phyloP scores from a whole-genome alignment of 2,113 vertebrate species.

The Zapornia atra region DNA sequence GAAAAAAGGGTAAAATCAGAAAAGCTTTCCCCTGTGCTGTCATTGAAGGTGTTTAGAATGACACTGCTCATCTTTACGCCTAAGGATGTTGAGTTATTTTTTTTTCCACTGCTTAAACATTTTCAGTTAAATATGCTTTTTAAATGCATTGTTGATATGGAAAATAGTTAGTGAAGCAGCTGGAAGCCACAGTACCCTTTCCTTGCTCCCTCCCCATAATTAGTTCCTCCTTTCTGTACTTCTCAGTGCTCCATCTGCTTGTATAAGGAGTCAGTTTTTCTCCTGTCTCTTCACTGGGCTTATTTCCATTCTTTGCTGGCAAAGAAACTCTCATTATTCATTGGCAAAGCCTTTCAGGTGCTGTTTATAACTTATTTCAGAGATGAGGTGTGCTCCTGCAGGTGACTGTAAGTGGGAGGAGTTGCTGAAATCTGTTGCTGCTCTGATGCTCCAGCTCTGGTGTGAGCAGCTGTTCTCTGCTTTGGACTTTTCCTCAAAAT shows the following conservation, averaged over 20 bases:
- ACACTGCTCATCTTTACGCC: not conserved
- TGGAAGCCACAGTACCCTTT: not conserved
- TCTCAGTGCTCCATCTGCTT: not conserved
- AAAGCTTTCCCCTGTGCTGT: not conserved
- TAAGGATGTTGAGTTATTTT: not conserved
- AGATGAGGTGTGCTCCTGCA: not conserved
- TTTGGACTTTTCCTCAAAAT: not conserved
- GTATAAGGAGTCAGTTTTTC: not conserved
- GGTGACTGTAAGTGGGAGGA: not conserved
- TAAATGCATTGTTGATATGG: not conserved
- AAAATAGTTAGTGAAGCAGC: not conserved
- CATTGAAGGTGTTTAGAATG: not conserved
- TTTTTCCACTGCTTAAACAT: not conserved
- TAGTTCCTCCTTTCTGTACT: not conserved
- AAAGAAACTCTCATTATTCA: not conserved
- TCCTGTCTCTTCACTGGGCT: not conserved
- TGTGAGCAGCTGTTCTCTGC: not conserved
- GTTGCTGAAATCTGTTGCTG: not conserved
- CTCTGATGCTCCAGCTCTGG: not conserved
- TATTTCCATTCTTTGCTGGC: not conserved
- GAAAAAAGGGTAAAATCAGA: not conserved
- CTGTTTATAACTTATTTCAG: not conserved
- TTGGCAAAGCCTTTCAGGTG: not conserved
- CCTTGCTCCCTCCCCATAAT: fast-evolving
- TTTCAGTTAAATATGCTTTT: not conserved